These are phyloP conservation scores for Anastrepha obliqua DNA, from an alignment of 1,140 invertebrate genomes.

Conservation along the genomic window DNA sequence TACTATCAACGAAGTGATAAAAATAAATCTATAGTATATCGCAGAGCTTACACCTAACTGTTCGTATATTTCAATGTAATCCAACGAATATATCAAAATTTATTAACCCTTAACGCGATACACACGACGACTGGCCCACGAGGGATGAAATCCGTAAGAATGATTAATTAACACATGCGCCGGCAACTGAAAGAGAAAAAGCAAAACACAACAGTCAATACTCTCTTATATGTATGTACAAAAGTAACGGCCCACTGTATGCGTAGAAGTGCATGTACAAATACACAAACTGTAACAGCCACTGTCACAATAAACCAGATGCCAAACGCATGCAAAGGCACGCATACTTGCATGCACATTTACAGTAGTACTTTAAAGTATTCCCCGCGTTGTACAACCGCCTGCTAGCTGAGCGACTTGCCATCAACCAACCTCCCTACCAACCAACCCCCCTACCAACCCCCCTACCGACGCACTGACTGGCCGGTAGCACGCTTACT, in stretches of 20 bases:
- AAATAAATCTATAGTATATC: background rate
- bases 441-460: background rate
- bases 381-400: background rate
- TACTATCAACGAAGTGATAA: conserved; percentile 42
- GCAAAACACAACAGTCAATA: background rate
- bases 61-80: conserved; percentile 28
- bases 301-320: too few species aligned
- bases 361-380: too few species aligned
- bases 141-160: background rate
- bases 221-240: background rate
- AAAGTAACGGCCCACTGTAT: background rate
- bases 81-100: conserved; percentile 44
- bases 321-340: too few species aligned
- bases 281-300: background rate
- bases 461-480: background rate
- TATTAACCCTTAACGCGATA: conserved; percentile 37
- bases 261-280: background rate
- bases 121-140: background rate
- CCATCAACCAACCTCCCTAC: background rate
- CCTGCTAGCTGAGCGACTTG: background rate
- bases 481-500: background rate
- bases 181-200: background rate
- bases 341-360: too few species aligned
- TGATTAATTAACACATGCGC: conserved; percentile 42
- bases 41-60: background rate